Evolutionary conservation across 2,888 invertebrate genomes (phyloP), one percentile per base, ranked within the genome.

Genomic region (Allygus modestus): DNA sequence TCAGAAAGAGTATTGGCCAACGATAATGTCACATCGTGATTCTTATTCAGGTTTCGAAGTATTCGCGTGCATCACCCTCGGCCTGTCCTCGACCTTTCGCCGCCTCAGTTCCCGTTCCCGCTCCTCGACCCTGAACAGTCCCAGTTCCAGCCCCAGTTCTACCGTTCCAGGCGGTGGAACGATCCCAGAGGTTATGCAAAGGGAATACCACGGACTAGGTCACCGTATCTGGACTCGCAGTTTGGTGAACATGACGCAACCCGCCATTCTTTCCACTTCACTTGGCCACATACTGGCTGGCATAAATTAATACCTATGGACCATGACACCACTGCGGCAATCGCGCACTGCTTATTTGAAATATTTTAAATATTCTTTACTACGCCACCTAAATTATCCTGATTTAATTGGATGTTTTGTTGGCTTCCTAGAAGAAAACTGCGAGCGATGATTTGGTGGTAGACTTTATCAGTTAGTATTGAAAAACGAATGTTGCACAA

Each of bases 71-170:
- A 65, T 65, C 65, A 65, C 65, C 58, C n/a, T 26, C 23, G 15
- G 28, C 17, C 65, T 31, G 65, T 28, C 65, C 65, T 65, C 65
- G 65, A 65, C 65, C 65, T 65, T 65, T 65, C 11, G 17, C 1
- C 26, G 65, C 20, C 5, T 5, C 26, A 0, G 58, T 58, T 26
- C 23, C 65, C 11, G 65, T 65, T 65, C 65, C 65, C 65, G 65
- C 65, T 65, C 65, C 65, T 65, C 65, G 65, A 65, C 65, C 65
- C 65, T 65, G 65, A 65, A 31, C 65, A 11, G 65, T 28, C 12
- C 58, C 58, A 23, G 26, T 20, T 31, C 15, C 31, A 65, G 65
- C 31, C 28, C 65, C 65, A 65, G 65, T 65, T 65, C 65, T 28
- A 65, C 65, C 28, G 65, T 65, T 65, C 65, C 65, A 65, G 65